A percentile compares a stretch with the other conserved stretches of the same genome.
These are phyloP conservation scores for Agrilus biguttatus DNA, from an alignment of 2,888 invertebrate species.

Conservation along the genomic window DNA sequence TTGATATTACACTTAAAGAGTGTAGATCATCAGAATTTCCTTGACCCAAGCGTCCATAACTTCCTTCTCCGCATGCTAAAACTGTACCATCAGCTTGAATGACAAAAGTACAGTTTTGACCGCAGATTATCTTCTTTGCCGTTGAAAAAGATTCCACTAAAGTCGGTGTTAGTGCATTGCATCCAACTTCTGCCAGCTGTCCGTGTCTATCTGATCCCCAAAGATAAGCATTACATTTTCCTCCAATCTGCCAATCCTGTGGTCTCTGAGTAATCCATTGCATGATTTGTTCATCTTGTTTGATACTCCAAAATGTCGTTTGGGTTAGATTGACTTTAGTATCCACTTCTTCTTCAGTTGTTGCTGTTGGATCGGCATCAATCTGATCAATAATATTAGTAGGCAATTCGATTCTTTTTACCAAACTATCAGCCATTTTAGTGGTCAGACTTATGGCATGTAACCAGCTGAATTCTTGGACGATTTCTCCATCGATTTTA, in stretches of 20 bases:
- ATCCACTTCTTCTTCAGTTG: constrained; percentile 8
- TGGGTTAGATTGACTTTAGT: constrained; percentile 22
- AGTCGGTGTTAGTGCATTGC: constrained; percentile 29
- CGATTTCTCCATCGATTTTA: constrained; percentile 19
- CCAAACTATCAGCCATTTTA: constrained; percentile 38
- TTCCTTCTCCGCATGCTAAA: constrained; percentile 49
- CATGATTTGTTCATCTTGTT: constrained; percentile 46
- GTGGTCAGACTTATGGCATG: constrained; percentile 38
- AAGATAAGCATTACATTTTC: constrained; percentile 42
- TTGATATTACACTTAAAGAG: constrained; percentile 40
- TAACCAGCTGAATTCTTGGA: constrained; percentile 42
- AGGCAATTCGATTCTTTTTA: constrained; percentile 34
- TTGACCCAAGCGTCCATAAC: constrained; percentile 47
- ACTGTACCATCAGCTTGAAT: constrained; percentile 46
- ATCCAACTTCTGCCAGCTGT: constrained; percentile 40
- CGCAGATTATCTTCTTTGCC: constrained; percentile 44
- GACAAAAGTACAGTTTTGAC: constrained; percentile 51
- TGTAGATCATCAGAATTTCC: constrained; percentile 49
- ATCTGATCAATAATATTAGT: constrained; percentile 21
- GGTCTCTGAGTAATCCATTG: constrained; percentile 44
- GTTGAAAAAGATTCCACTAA: constrained; percentile 34
- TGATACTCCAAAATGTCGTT: constrained; percentile 38
- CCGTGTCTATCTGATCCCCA: constrained; percentile 52
- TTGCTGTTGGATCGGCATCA: constrained; percentile 11
- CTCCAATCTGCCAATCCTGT: constrained; percentile 50